phyloP scores from a whole-genome alignment of 2,113 vertebrate genomes.

The Poeciliopsis retropinna region DNA sequence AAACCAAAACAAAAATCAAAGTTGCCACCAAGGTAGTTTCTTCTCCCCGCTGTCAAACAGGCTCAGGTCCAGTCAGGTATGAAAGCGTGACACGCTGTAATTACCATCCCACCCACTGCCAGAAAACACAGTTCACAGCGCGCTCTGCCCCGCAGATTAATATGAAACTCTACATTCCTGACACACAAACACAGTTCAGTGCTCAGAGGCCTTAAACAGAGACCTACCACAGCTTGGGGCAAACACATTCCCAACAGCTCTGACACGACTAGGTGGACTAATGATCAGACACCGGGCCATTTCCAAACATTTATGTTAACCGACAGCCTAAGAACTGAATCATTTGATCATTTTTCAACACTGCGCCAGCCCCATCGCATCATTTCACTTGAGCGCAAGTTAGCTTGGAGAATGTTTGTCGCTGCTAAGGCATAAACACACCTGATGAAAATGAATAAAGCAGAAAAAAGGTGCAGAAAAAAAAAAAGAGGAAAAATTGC shows the following conservation, averaged over 20 bases:
- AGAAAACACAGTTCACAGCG: slow-evolving; percentile 35
- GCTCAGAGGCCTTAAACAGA: slow-evolving; percentile 1
- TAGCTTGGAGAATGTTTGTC: too few relatives aligned
- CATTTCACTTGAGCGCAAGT: too few relatives aligned
- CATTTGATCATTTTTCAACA: too few relatives aligned
- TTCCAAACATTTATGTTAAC: too few relatives aligned
- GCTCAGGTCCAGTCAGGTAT: neutral
- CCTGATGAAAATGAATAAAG: too few relatives aligned
- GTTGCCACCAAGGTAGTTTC: neutral
- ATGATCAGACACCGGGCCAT: too few relatives aligned
- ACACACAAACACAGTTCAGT: slow-evolving; percentile 6
- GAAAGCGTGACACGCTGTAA: neutral
- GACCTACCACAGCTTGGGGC: neutral
- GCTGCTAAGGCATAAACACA: too few relatives aligned
- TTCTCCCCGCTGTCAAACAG: neutral
- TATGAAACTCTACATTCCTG: slow-evolving; percentile 17
- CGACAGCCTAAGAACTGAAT: too few relatives aligned
- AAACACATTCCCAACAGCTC: neutral
- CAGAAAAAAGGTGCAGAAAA: too few relatives aligned
- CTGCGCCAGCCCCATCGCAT: too few relatives aligned
- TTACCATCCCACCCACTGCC: slow-evolving; percentile 21
- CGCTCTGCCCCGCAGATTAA: slow-evolving; percentile 32
- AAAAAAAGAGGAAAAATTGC: too few relatives aligned
- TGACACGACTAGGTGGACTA: neutral
- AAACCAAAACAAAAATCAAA: neutral